phyloP scores from a whole-genome alignment of 23 tunicate genomes.

The Halocynthia roretzi region DNA sequence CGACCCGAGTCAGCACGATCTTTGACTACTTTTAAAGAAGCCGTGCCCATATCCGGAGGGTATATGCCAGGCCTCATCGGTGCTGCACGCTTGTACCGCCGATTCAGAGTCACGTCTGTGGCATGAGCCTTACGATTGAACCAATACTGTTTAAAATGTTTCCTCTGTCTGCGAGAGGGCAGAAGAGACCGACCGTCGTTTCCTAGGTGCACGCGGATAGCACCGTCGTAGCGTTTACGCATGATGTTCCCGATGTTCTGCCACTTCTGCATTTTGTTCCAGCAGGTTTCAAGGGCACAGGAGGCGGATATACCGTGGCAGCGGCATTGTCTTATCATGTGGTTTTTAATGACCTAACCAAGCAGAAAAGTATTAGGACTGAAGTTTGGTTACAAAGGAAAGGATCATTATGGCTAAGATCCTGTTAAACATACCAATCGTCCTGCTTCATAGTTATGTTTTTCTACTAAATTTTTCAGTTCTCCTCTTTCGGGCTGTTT shows the following conservation, averaged over 20 bases:
- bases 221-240: conserved; percentile 28
- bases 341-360: conserved; percentile 38
- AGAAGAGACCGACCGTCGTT: conserved; percentile 29
- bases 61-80: background rate
- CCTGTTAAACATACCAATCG: conserved; percentile 28
- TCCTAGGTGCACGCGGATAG: conserved; percentile 34
- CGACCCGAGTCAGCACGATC: background rate
- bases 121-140: too few species aligned
- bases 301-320: conserved; percentile 72
- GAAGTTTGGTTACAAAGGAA: background rate
- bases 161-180: conserved; percentile 12
- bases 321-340: conserved; percentile 27
- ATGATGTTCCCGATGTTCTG: conserved; percentile 20
- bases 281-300: conserved; percentile 57
- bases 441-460: conserved; percentile 57
- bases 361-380: background rate
- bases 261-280: conserved; percentile 42
- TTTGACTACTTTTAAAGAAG: background rate
- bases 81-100: background rate
- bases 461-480: conserved; percentile 19
- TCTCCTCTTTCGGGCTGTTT: background rate
- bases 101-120: background rate
- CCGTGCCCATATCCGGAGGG: background rate
- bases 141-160: conserved; percentile 3
- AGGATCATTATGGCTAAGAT: too few species aligned